phyloP scores from a whole-genome alignment of 2,888 invertebrate species.

The Pemphredon lugubris region DNA sequence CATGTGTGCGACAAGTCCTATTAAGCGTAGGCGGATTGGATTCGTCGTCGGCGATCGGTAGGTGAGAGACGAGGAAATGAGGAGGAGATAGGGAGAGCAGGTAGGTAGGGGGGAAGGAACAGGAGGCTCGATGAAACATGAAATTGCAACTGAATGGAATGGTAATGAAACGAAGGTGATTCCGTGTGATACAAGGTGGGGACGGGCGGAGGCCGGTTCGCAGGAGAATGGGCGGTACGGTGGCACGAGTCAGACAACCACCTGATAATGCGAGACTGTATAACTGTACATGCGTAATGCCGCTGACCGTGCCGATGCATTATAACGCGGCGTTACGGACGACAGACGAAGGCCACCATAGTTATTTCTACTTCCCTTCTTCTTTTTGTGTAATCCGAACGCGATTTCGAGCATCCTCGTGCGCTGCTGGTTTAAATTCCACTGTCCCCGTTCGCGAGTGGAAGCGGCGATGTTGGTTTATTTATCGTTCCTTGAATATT shows the following conservation, averaged over 20 bases:
- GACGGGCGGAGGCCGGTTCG: conserved; percentile 19
- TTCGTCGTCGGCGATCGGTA: conserved; percentile 40
- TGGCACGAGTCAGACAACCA: conserved; percentile 19
- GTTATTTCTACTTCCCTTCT: background rate
- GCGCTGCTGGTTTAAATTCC: too few species aligned
- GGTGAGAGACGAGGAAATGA: background rate
- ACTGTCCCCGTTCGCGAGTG: too few species aligned
- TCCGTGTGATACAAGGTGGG: conserved; percentile 47
- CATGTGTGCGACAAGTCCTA: conserved; percentile 46
- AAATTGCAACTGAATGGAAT: conserved; percentile 67
- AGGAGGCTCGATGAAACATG: conserved; percentile 68
- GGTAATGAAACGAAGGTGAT: conserved; percentile 68
- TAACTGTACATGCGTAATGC: conserved; percentile 41
- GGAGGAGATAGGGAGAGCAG: background rate
- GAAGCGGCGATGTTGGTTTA: too few species aligned
- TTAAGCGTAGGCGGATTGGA: conserved; percentile 60
- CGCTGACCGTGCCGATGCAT: conserved; percentile 27
- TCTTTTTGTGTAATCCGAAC: too few species aligned
- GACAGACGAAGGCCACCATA: background rate
- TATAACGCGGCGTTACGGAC: conserved; percentile 24
- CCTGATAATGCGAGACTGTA: conserved; percentile 47
- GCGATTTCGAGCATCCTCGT: too few species aligned
- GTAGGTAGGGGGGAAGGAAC: conserved; percentile 15
- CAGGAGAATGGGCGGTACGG: conserved; percentile 8
- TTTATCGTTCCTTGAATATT: too few species aligned